Evolutionary conservation across 2,888 invertebrate species (phyloP).

Genomic region (Pardosa pseudoannulata): DNA sequence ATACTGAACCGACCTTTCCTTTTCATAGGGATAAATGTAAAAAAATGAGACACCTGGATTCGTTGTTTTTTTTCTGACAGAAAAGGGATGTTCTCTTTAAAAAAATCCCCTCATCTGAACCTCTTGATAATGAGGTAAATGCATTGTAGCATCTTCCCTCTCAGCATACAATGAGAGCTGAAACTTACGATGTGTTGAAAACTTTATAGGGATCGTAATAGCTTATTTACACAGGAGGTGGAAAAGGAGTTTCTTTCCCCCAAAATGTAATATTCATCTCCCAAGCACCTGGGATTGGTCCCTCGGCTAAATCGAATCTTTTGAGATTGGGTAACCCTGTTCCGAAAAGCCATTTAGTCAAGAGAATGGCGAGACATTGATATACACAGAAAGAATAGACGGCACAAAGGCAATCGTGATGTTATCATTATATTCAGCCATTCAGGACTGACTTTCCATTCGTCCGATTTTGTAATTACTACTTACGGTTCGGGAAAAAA

Average conservation of each 20-base stretch:
- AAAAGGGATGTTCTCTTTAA: too few species aligned
- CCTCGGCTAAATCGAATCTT: constrained; percentile 49
- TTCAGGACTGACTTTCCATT: constrained; percentile 4
- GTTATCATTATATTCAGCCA: constrained; percentile 1
- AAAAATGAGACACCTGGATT: not conserved
- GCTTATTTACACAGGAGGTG: not conserved
- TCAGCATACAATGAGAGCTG: not conserved
- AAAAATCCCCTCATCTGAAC: too few species aligned
- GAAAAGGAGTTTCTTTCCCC: not conserved
- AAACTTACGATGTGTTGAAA: not conserved
- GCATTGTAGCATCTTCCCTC: too few species aligned
- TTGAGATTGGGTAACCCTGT: constrained; percentile 27
- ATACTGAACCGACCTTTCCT: too few species aligned
- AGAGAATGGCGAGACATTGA: constrained; percentile 3
- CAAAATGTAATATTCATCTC: not conserved
- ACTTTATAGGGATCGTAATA: not conserved
- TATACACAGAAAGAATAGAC: not conserved
- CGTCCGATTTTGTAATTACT: constrained; percentile 14
- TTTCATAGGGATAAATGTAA: not conserved
- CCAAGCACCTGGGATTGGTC: constrained; percentile 24
- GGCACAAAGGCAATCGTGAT: constrained; percentile 2
- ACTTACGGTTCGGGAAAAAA: not conserved
- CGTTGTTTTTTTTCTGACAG: not conserved
- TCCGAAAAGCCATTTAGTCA: not conserved
- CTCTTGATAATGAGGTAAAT: not conserved